These are phyloP conservation scores for Pithys albifrons DNA, from an alignment of 2,113 vertebrate genomes.

Conservation along the genomic window DNA sequence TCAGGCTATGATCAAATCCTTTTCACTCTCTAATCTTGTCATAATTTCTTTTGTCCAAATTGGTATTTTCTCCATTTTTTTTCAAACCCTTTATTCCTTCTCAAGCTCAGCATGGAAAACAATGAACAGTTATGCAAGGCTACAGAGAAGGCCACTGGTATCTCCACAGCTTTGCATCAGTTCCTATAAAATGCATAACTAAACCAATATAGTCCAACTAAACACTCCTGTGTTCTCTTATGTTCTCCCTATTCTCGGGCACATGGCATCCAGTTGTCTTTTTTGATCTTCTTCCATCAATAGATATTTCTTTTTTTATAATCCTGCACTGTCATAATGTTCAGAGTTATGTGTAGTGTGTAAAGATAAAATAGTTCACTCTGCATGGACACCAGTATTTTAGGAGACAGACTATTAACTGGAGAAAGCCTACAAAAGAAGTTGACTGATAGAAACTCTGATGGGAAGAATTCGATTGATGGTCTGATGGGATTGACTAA, in stretches of 20 bases:
- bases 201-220: neutral
- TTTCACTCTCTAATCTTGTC: neutral
- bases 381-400: neutral
- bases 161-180: neutral
- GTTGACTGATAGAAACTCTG: neutral
- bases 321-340: neutral
- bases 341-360: neutral
- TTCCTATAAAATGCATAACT: neutral
- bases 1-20: neutral
- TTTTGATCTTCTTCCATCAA: neutral
- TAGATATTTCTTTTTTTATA: neutral
- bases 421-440: neutral
- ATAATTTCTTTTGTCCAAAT: neutral
- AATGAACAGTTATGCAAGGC: neutral
- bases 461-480: neutral
- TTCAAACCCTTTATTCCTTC: neutral
- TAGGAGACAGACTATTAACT: neutral
- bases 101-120: neutral
- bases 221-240: neutral
- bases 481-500: neutral
- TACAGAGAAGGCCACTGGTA: neutral
- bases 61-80: neutral
- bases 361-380: neutral
- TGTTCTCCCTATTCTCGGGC: neutral
- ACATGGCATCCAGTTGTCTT: neutral